phyloP scores from a whole-genome alignment of 2,113 vertebrate genomes.

The Ardeotis arabs region DNA sequence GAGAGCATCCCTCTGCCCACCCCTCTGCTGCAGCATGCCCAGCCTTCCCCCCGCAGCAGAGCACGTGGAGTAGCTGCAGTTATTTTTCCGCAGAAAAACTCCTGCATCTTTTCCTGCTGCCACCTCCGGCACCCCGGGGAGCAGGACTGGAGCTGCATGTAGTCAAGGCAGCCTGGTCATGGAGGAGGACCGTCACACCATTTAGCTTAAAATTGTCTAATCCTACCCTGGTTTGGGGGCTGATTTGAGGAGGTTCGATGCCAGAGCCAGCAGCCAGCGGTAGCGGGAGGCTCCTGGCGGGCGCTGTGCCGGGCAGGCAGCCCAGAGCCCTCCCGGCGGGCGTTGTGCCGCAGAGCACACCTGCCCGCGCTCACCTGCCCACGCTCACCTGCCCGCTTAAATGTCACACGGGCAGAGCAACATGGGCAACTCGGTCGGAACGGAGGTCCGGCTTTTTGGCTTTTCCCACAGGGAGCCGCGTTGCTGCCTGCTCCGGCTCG shows the following conservation, averaged over 20 bases:
- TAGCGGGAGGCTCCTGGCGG: neutral
- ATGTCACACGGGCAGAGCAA: neutral
- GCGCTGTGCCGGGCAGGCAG: neutral
- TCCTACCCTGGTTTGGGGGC: neutral
- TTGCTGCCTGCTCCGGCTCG: rapidly evolving
- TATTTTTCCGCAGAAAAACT: neutral
- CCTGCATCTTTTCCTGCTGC: neutral
- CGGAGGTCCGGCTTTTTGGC: rapidly evolving
- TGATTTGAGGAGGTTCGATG: neutral
- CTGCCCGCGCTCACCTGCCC: neutral
- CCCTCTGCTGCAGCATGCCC: rapidly evolving
- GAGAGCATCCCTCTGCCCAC: neutral
- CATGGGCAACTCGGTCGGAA: neutral
- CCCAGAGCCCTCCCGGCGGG: neutral
- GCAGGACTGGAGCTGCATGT: rapidly evolving
- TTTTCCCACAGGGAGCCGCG: rapidly evolving
- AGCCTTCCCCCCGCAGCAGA: neutral
- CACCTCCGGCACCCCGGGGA: rapidly evolving
- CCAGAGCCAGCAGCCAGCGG: neutral
- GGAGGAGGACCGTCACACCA: neutral
- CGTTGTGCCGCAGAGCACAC: neutral
- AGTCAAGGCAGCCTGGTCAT: neutral
- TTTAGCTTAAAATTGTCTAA: neutral
- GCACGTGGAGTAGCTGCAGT: rapidly evolving
- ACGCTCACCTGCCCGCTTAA: neutral